Evolutionary conservation across 2,113 vertebrate species (phyloP).

Genomic region (Syngnathus typhle): DNA sequence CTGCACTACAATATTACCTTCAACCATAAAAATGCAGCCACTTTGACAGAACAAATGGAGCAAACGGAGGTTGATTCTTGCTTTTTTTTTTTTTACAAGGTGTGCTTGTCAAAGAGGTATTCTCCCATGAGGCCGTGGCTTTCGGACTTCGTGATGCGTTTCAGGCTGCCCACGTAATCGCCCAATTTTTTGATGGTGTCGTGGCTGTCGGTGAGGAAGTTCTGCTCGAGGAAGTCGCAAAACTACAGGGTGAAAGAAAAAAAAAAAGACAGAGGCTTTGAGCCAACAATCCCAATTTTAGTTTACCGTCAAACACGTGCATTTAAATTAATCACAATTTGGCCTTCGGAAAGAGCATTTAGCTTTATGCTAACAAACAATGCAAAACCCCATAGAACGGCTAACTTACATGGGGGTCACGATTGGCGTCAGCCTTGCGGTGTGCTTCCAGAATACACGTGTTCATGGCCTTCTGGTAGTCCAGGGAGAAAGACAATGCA

Average conservation of each 20-base stretch:
- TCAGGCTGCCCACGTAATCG: conserved; percentile 60
- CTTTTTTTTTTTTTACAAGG: conserved; percentile 45
- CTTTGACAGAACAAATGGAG: conserved; percentile 10
- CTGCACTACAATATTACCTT: not conserved
- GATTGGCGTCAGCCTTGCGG: conserved; percentile 37
- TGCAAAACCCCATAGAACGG: too few species aligned
- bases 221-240: conserved; percentile 66
- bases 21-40: conserved; percentile 9
- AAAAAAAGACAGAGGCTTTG: not conserved
- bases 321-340: too few species aligned
- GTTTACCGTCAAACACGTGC: too few species aligned
- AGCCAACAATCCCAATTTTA: too few species aligned
- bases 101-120: conserved; percentile 74
- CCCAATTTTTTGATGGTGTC: conserved; percentile 70
- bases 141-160: conserved; percentile 49
- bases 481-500: conserved; percentile 65
- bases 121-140: conserved; percentile 62
- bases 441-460: conserved; percentile 59
- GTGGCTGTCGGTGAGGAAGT: conserved; percentile 66
- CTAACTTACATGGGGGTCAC: conserved; percentile 64
- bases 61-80: not conserved
- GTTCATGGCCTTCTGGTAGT: conserved; percentile 69
- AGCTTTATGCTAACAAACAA: too few species aligned
- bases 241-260: conserved; percentile 43
- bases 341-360: too few species aligned